phyloP scores from a whole-genome alignment of 2,888 invertebrate species.

The Scaptomyza polygonia region DNA sequence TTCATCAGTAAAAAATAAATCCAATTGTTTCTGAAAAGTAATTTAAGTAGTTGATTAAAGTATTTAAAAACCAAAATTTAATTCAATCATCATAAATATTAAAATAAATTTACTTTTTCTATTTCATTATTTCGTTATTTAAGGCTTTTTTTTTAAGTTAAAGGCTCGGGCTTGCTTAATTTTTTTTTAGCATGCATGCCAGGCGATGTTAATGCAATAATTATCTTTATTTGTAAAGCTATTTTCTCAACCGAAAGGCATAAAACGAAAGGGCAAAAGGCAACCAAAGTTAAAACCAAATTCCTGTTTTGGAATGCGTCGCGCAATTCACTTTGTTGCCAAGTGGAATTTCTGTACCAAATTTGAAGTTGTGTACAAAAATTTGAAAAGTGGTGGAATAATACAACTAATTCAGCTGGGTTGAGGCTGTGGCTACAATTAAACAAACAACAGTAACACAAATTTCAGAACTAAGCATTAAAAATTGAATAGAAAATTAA shows the following conservation, averaged over 20 bases:
- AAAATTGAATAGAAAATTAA: neutral
- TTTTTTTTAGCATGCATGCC: constrained; percentile 7
- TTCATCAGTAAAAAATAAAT: constrained; percentile 25
- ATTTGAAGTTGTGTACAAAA: constrained; percentile 55
- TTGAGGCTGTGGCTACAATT: constrained; percentile 24
- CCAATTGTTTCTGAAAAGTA: constrained; percentile 26
- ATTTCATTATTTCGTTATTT: neutral
- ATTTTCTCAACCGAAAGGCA: constrained; percentile 32
- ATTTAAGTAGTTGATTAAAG: neutral
- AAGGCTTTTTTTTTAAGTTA: neutral
- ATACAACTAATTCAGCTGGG: constrained; percentile 46
- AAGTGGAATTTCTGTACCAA: constrained; percentile 56
- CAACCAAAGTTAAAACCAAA: constrained; percentile 57
- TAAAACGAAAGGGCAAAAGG: constrained; percentile 45
- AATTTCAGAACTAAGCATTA: constrained; percentile 1
- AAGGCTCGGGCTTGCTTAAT: neutral
- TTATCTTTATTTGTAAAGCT: constrained; percentile 58
- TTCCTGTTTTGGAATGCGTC: constrained; percentile 55
- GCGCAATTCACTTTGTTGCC: constrained; percentile 67
- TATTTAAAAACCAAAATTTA: too few species aligned
- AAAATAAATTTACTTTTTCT: neutral
- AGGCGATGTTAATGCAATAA: constrained; percentile 50
- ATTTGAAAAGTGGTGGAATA: constrained; percentile 42
- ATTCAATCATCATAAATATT: neutral
- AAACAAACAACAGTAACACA: constrained; percentile 17